phyloP scores from a whole-genome alignment of 2,888 invertebrate genomes.

The Digitonthophagus gazella region DNA sequence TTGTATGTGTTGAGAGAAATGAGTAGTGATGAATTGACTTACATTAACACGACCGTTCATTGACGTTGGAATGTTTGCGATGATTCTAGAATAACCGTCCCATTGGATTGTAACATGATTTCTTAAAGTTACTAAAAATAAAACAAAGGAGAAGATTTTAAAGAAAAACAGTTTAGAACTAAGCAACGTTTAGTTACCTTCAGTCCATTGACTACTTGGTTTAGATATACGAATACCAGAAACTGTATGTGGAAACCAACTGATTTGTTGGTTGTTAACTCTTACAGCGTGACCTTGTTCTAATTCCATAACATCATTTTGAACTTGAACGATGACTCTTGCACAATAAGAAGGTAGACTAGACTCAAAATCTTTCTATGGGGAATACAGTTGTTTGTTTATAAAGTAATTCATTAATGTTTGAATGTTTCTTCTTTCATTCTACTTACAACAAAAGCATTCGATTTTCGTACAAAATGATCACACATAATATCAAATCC shows the following conservation, averaged over 20 bases:
- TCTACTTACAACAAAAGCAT: slow-evolving; percentile 18
- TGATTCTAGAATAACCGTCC: slow-evolving; percentile 13
- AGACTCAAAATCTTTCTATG: slow-evolving; percentile 16
- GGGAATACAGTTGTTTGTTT: neutral
- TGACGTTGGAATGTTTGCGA: neutral
- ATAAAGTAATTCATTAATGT: neutral
- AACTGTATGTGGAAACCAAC: slow-evolving; percentile 4
- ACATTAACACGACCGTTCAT: slow-evolving; percentile 20
- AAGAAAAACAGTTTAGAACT: neutral
- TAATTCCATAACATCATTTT: slow-evolving; percentile 4
- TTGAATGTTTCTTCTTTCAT: neutral
- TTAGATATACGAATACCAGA: slow-evolving; percentile 41
- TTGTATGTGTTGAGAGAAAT: neutral
- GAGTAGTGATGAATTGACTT: too few relatives aligned
- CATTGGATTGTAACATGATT: slow-evolving; percentile 13
- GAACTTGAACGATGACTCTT: slow-evolving; percentile 13
- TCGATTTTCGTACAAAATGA: neutral
- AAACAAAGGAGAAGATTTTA: too few relatives aligned
- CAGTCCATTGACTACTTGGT: slow-evolving; percentile 67
- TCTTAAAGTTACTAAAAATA: slow-evolving; percentile 7
- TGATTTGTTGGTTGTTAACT: slow-evolving; percentile 3
- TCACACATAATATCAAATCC: slow-evolving; percentile 10
- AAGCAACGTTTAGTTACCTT: neutral
- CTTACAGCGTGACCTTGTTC: neutral
- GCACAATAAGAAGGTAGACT: slow-evolving; percentile 1